Conservation (phyloP, 2,113 vertebrate genomes). For the Desmodus rotundus region DNA sequence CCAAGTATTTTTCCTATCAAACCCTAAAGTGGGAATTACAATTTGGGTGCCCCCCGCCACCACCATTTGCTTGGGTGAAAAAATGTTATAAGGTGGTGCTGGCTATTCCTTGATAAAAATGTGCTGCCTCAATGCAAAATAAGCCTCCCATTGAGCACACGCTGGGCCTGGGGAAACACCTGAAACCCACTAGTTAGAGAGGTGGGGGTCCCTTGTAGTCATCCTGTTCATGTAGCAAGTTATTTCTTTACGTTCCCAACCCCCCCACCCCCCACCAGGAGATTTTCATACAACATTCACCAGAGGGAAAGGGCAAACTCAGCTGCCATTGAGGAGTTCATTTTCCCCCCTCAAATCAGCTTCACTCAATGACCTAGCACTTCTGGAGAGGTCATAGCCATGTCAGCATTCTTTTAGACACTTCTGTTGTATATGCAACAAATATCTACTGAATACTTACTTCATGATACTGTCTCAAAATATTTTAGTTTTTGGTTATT, state of each 20-base stretch:
- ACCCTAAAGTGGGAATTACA: background rate
- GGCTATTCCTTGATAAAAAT: background rate
- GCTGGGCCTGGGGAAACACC: background rate
- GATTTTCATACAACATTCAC: background rate
- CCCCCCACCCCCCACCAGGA: background rate
- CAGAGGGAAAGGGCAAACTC: background rate
- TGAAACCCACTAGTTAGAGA: background rate
- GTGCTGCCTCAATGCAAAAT: background rate
- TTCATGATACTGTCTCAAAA: background rate
- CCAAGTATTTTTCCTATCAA: background rate
- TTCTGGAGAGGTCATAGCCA: background rate
- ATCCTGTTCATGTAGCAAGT: background rate
- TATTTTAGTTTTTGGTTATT: background rate
- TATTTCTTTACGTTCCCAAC: background rate
- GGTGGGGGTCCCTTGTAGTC: background rate
- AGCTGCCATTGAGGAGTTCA: background rate
- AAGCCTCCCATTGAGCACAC: background rate
- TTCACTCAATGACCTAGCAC: background rate
- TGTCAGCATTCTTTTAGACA: background rate
- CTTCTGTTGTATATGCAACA: background rate
- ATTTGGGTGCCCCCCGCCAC: background rate
- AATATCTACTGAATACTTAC: background rate
- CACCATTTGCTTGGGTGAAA: background rate
- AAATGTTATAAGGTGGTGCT: background rate
- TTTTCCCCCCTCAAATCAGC: background rate